Conservation (phyloP, 2,888 invertebrate species). For the Lasioglossum lativentre region DNA sequence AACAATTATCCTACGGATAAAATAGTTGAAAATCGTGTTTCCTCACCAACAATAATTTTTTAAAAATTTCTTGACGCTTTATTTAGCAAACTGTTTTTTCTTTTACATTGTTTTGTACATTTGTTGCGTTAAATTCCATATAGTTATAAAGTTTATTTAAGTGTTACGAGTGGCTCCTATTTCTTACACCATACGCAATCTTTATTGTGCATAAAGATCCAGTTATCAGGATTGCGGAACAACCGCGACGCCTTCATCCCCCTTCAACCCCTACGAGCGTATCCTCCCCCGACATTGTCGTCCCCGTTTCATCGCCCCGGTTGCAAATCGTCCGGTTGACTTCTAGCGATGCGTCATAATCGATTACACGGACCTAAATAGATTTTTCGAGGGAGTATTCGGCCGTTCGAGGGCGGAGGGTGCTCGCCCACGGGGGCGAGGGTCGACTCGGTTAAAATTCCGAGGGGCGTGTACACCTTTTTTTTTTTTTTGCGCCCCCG, state of each 20-base stretch:
- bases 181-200: not conserved
- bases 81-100: too few species aligned
- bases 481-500: not conserved
- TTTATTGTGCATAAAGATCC: not conserved
- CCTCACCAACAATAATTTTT: too few species aligned
- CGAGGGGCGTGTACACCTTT: not conserved
- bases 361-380: slow-evolving; percentile 70
- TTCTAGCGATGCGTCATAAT: slow-evolving; percentile 70
- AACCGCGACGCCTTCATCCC: not conserved
- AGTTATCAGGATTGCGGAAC: not conserved
- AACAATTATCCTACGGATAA: too few species aligned
- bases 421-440: slow-evolving; percentile 5
- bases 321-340: slow-evolving; percentile 46
- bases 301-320: slow-evolving; percentile 20
- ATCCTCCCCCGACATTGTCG: slow-evolving; percentile 12
- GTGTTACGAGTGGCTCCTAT: too few species aligned
- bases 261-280: not conserved
- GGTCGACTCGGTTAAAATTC: slow-evolving; percentile 39
- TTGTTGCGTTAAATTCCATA: too few species aligned
- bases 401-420: slow-evolving; percentile 31
- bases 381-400: slow-evolving; percentile 66
- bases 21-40: too few species aligned
- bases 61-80: too few species aligned
- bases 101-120: too few species aligned
- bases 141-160: too few species aligned